These are phyloP conservation scores for human DNA, from an alignment of 2,113 vertebrate species.

Conservation along the genomic window GRCh38 chr3:83896001-83896500, in stretches of 20 bases:
- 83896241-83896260: neutral
- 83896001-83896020: neutral
- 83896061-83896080: neutral
- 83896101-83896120: neutral
- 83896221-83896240: neutral
- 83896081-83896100: neutral
- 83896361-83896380: neutral
- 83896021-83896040: neutral
- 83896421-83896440: neutral
- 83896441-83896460: neutral
- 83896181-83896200: neutral
- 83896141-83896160: neutral
- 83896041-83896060: neutral
- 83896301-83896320: neutral
- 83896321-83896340: neutral
- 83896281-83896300: neutral
- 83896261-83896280: neutral
- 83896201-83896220: neutral
- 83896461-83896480: neutral
- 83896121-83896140: neutral
- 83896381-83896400: neutral
- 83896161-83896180: neutral
- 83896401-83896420: neutral
- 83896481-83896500: neutral
- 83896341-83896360: neutral